Base-by-base conservation (phyloP, 2,888 invertebrate species). In the Ophioninae sp. region DNA sequence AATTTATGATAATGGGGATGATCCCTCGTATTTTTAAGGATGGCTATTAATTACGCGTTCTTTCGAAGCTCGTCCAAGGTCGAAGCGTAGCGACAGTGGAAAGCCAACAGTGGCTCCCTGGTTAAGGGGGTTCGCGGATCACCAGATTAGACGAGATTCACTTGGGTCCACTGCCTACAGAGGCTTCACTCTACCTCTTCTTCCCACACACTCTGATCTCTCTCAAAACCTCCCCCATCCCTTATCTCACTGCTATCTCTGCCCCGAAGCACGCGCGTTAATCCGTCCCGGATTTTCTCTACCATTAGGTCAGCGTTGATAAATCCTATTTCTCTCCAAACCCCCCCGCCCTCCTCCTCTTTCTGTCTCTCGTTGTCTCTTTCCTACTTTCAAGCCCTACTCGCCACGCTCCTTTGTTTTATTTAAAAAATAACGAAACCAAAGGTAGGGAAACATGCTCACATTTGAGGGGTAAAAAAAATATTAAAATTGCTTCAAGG, bases 1-100 rank as follows among this genome's bases (percentile, higher is more conserved):
- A 86, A 89, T 90, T 90, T 89, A 90, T 89, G 87, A 88, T 88
- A 89, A 89, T 86, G 88, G 86, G 86, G 87, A 85, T 87, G 85
- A 81, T 80, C 85, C 83, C 88, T 87, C 89, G 87, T 90, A 89
- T 90, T 90, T 89, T 90, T 89, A 72, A 84, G 89, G 87, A 89
- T 90, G 74, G 87, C 87, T 86, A 88, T 90, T 88, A 89, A 90
- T 89, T 88, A 79, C 79, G 69, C 75, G 67, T 81, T 85, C 80
- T 82, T 85, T 82, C 81, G 85, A 82, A 85, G 69, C 81, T 64
- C 81, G 76, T 76, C 72, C 69, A 68, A 69, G 69, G 59, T 39
- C 56, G 69, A 23, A n/a, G 64, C 41, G 39, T 20, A 63, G 44
- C 17, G 78, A 64, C 22, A 69, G 64, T 69, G 77, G 20, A 59